A percentile compares a stretch with the other conserved stretches of the same genome.
Evolutionary conservation across 2,113 vertebrate species (phyloP).

Genomic region (Harpagus bidentatus): DNA sequence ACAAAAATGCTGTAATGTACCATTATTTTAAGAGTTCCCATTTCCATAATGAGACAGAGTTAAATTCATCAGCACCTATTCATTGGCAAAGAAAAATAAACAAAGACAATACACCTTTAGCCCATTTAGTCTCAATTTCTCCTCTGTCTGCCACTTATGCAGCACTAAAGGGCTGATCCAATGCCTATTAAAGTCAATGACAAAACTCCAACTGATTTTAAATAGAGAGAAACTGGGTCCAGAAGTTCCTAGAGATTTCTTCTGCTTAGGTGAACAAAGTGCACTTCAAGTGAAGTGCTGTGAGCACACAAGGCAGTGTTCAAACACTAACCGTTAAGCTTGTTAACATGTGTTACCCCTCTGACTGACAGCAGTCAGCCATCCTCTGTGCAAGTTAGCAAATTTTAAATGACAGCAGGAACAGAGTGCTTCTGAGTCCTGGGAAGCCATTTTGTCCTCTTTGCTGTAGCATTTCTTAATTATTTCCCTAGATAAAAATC

Average conservation of each 20-base stretch:
- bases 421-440: neutral
- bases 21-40: neutral
- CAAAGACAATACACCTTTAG: neutral
- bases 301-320: neutral
- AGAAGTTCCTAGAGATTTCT: constrained; percentile 1
- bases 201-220: constrained; percentile 1
- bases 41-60: neutral
- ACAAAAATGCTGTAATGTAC: neutral
- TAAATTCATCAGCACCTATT: neutral
- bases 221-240: neutral
- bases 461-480: neutral
- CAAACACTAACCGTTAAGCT: neutral
- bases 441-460: neutral
- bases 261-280: neutral
- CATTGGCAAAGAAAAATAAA: constrained; percentile 24
- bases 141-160: neutral
- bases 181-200: neutral
- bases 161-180: neutral
- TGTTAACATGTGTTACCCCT: neutral
- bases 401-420: neutral
- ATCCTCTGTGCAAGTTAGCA: neutral
- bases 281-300: neutral
- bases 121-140: neutral
- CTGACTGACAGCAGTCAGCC: constrained; percentile 3
- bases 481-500: neutral